A percentile compares a stretch with the other conserved stretches of the same genome.
Conservation (phyloP, 2,888 invertebrate species). For the Leucania comma region DNA sequence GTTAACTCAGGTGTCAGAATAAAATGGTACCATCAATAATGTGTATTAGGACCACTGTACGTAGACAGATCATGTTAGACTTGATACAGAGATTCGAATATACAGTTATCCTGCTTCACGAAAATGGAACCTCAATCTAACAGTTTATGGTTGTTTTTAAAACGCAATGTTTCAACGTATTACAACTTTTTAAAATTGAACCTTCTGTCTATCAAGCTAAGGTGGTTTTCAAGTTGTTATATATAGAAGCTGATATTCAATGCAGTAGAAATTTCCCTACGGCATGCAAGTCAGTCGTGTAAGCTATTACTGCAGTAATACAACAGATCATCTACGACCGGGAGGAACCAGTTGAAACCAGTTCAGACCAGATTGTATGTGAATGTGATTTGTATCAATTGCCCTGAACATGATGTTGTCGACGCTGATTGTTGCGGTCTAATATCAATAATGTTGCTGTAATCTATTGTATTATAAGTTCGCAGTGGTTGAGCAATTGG, state of each 20-base stretch:
- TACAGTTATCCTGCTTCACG: not conserved
- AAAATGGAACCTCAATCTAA: not conserved
- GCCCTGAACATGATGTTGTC: slow-evolving; percentile 19
- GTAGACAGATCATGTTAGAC: slow-evolving; percentile 22
- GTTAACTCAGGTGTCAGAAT: slow-evolving; percentile 42
- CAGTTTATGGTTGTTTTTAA: slow-evolving; percentile 8
- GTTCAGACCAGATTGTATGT: slow-evolving; percentile 9
- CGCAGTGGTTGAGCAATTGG: too few relatives aligned
- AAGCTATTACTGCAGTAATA: slow-evolving; percentile 51
- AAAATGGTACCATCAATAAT: slow-evolving; percentile 44
- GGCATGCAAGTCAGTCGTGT: slow-evolving; percentile 43
- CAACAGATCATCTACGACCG: slow-evolving; percentile 34
- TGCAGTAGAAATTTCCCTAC: slow-evolving; percentile 50
- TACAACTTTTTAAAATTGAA: slow-evolving; percentile 1
- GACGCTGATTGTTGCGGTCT: not conserved
- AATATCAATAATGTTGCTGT: too few relatives aligned
- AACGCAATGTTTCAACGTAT: not conserved
- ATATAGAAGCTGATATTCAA: not conserved
- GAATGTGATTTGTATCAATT: slow-evolving; percentile 45
- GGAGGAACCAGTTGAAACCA: slow-evolving; percentile 17
- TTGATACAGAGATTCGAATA: slow-evolving; percentile 16
- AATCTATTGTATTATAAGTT: too few relatives aligned
- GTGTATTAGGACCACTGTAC: slow-evolving; percentile 32
- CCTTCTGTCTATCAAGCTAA: rapidly evolving
- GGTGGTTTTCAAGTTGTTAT: slow-evolving; percentile 20